Conservation (phyloP, 2,113 vertebrate species). For the Dasypus novemcinctus region DNA sequence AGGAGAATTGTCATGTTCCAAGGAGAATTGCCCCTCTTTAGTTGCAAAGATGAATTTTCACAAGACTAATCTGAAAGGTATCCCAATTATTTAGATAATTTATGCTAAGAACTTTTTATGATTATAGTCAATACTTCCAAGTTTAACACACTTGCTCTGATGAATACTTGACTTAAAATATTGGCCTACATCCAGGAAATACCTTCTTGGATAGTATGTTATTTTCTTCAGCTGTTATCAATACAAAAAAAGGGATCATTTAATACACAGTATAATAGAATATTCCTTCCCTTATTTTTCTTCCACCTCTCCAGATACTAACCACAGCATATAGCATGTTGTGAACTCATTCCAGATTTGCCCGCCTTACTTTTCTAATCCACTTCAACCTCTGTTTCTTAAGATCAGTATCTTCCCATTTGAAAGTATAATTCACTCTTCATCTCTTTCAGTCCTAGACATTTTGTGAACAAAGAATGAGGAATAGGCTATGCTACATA, state of each 20-base stretch:
- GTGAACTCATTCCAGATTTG: slow-evolving; percentile 78
- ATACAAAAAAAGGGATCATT: slow-evolving; percentile 28
- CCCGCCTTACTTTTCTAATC: slow-evolving; percentile 83
- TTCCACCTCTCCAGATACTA: slow-evolving; percentile 27
- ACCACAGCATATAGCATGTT: slow-evolving; percentile 48
- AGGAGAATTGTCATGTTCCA: slow-evolving; percentile 62
- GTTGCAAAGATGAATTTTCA: slow-evolving; percentile 59
- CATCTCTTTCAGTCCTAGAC: slow-evolving; percentile 84
- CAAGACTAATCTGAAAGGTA: slow-evolving; percentile 85
- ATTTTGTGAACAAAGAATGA: slow-evolving; percentile 88
- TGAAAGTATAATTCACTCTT: slow-evolving; percentile 87
- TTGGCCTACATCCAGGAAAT: slow-evolving; percentile 45
- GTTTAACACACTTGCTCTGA: slow-evolving; percentile 52
- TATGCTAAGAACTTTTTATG: slow-evolving; percentile 53
- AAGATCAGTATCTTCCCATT: slow-evolving; percentile 85
- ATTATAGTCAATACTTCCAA: slow-evolving; percentile 51
- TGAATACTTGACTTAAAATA: slow-evolving; percentile 52
- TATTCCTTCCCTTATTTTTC: slow-evolving; percentile 20
- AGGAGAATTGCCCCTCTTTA: slow-evolving; percentile 70
- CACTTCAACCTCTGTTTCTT: slow-evolving; percentile 83
- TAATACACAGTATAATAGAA: slow-evolving; percentile 65
- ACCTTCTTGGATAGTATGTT: slow-evolving; percentile 37
- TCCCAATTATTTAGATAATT: slow-evolving; percentile 59
- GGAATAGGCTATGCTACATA: slow-evolving; percentile 83
- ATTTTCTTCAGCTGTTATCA: slow-evolving; percentile 61